Evolutionary conservation across 2,113 vertebrate species (phyloP).

Genomic region (Mandrillus leucophaeus): DNA sequence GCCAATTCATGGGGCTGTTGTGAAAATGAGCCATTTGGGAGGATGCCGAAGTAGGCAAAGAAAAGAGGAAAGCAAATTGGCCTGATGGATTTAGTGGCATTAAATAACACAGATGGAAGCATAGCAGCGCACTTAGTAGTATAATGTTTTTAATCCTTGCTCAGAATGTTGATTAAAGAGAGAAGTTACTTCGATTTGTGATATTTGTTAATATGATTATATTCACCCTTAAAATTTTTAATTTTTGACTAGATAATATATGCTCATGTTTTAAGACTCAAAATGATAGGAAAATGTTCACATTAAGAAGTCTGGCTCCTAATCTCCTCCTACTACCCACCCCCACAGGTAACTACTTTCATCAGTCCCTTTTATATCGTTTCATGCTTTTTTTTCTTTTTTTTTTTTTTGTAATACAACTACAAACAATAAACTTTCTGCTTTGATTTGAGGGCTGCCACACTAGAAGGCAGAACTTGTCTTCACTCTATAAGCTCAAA

Average conservation of each 20-base stretch:
- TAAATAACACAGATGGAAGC: constrained; percentile 14
- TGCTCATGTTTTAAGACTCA: background rate
- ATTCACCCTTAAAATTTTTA: background rate
- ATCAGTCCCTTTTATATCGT: background rate
- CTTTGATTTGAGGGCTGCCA: background rate
- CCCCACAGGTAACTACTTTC: background rate
- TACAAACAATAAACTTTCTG: background rate
- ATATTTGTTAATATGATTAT: background rate
- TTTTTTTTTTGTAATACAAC: background rate
- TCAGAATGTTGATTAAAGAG: constrained; percentile 25
- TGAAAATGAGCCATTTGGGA: constrained; percentile 50
- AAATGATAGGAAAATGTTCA: background rate
- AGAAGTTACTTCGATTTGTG: background rate
- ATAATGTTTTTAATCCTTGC: background rate
- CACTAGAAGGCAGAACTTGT: background rate
- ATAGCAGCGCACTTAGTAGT: background rate
- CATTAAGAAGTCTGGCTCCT: background rate
- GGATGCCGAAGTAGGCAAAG: background rate
- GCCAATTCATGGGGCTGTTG: background rate
- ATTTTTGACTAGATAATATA: background rate
- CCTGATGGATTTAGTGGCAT: background rate
- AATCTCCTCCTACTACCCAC: background rate
- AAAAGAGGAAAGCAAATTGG: constrained; percentile 15
- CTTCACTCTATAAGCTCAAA: background rate
- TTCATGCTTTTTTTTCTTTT: background rate